Conservation (phyloP, 2,113 vertebrate genomes). For the Leptocoma aspasia region DNA sequence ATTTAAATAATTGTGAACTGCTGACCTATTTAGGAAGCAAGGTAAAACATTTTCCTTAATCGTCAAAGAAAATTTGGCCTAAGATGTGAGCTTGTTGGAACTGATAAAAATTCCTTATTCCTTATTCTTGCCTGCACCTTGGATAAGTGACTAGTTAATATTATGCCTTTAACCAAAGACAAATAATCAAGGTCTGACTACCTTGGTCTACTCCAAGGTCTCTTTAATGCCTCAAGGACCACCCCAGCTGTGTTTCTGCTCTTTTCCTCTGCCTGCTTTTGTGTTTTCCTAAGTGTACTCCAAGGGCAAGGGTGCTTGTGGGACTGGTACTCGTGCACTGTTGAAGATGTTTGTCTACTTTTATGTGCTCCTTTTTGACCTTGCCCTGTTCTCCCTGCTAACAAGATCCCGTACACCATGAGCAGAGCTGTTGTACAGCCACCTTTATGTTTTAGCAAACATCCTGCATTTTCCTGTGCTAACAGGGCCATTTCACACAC, state of each 20-base stretch:
- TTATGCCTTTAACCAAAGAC: background rate
- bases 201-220: background rate
- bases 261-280: background rate
- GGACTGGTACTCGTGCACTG: background rate
- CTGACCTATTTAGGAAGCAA: background rate
- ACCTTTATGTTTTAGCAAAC: background rate
- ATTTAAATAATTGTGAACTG: background rate
- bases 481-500: background rate
- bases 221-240: background rate
- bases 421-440: background rate
- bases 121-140: background rate
- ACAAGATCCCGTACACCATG: rapidly evolving
- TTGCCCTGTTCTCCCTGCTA: background rate
- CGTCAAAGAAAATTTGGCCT: background rate
- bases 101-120: background rate
- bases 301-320: background rate
- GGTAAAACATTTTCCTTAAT: background rate
- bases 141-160: background rate
- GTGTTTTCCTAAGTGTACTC: background rate
- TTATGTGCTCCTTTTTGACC: background rate
- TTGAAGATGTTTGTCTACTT: background rate
- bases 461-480: background rate
- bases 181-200: background rate
- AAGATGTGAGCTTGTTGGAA: background rate
- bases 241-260: background rate